phyloP scores from a whole-genome alignment of 1,140 invertebrate genomes.

The Spodoptera frugiperda region DNA sequence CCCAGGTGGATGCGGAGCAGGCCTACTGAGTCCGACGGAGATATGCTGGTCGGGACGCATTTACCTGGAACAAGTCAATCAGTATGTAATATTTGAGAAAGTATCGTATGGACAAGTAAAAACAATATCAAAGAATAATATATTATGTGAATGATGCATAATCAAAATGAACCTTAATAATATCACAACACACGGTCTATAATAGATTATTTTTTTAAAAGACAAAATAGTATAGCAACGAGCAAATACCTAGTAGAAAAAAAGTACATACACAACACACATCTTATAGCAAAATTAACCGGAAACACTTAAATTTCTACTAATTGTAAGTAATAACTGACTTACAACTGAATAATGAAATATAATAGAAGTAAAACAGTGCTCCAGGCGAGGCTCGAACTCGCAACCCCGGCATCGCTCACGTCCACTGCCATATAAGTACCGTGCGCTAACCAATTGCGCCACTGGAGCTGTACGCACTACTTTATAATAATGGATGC shows the following conservation, averaged over 20 bases:
- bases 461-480: slow-evolving; percentile 2
- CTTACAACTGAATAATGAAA: background rate
- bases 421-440: slow-evolving; percentile 34
- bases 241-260: too few species aligned
- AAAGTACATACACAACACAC: too few species aligned
- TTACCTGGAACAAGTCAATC: slow-evolving; percentile 78
- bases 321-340: background rate
- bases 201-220: too few species aligned
- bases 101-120: too few species aligned
- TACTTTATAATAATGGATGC: background rate
- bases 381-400: slow-evolving; percentile 45
- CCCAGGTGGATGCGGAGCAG: slow-evolving; percentile 81
- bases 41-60: slow-evolving; percentile 86
- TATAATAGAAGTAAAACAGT: background rate
- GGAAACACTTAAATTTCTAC: background rate
- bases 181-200: too few species aligned
- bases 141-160: too few species aligned
- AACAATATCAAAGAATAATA: too few species aligned
- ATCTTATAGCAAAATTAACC: too few species aligned
- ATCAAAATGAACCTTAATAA: too few species aligned
- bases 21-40: slow-evolving; percentile 85
- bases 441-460: slow-evolving; percentile 30
- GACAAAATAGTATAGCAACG: too few species aligned
- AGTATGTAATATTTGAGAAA: too few species aligned
- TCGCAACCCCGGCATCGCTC: slow-evolving; percentile 43